phyloP scores from a whole-genome alignment of 2,797 vertebrate genomes.

The Gymnoscopelus braueri region DNA sequence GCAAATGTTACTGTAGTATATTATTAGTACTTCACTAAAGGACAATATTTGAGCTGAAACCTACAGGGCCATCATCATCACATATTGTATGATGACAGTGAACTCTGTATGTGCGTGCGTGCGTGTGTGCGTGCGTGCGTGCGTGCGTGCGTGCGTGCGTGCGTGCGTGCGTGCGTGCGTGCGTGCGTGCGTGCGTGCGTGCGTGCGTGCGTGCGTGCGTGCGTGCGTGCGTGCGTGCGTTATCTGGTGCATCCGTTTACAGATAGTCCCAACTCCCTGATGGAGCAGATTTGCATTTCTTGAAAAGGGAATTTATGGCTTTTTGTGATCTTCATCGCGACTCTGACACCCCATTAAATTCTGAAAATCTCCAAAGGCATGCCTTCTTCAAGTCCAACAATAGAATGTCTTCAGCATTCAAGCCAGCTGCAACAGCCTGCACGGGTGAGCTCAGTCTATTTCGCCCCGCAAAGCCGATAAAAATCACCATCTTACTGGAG shows the following conservation, averaged over 20 bases:
- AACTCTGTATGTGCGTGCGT: conserved; percentile 3
- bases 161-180: background rate
- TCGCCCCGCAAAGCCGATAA: conserved; percentile 39
- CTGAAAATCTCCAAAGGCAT: conserved; percentile 39
- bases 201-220: conserved; percentile 9
- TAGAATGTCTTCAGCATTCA: conserved; percentile 37
- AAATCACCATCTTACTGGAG: conserved; percentile 42
- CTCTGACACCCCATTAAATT: conserved; percentile 60
- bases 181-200: conserved; percentile 3
- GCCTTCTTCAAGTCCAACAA: conserved; percentile 27
- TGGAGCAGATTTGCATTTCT: conserved; percentile 46
- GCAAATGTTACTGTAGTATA: too few species aligned
- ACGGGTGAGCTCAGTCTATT: conserved; percentile 12
- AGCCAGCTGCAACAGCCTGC: conserved; percentile 10
- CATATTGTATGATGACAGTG: too few species aligned
- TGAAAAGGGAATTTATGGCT: conserved; percentile 37
- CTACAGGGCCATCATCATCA: too few species aligned
- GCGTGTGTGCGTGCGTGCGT: background rate
- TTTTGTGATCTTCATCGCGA: conserved; percentile 40
- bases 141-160: background rate
- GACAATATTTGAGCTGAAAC: too few species aligned
- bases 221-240: background rate
- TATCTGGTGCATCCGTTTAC: conserved; percentile 30
- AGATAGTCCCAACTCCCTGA: conserved; percentile 13
- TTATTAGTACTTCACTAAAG: too few species aligned